A percentile compares a stretch with the other conserved stretches of the same genome.
Conservation (phyloP, 2,113 vertebrate species). For the Oreochromis aureus region DNA sequence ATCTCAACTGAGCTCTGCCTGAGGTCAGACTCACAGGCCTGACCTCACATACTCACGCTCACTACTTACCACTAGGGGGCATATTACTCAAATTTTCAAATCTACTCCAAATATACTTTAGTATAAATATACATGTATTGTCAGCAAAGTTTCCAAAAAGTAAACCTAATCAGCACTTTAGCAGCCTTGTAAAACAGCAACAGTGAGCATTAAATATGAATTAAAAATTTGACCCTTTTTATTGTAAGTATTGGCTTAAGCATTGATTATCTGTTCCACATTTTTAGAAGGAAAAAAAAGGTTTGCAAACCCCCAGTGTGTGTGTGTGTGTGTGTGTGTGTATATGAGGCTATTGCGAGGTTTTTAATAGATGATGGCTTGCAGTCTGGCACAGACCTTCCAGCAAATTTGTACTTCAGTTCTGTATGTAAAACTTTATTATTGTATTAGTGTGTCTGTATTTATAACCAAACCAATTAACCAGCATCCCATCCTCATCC, state of each 20-base stretch:
- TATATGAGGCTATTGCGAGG: background rate
- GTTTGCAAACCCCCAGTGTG: background rate
- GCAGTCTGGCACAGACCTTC: background rate
- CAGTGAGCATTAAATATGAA: background rate
- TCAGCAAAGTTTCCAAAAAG: background rate
- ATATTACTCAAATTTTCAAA: background rate
- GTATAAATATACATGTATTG: background rate
- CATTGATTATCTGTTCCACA: background rate
- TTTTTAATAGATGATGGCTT: background rate
- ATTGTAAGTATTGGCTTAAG: background rate
- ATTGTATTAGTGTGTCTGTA: background rate
- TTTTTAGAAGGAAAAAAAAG: background rate
- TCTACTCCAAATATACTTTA: background rate
- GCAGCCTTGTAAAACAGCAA: background rate
- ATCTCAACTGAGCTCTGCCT: background rate
- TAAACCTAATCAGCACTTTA: background rate
- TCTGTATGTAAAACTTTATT: background rate
- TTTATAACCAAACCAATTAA: background rate
- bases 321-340: background rate
- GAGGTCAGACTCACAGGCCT: background rate
- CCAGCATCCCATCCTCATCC: background rate
- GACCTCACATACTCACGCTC: background rate
- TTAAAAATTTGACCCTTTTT: background rate
- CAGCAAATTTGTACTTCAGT: background rate
- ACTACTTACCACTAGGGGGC: background rate